Evolutionary conservation across 2,888 invertebrate species (phyloP), one percentile per base, ranked within the genome.

Genomic region (Drepana falcataria): DNA sequence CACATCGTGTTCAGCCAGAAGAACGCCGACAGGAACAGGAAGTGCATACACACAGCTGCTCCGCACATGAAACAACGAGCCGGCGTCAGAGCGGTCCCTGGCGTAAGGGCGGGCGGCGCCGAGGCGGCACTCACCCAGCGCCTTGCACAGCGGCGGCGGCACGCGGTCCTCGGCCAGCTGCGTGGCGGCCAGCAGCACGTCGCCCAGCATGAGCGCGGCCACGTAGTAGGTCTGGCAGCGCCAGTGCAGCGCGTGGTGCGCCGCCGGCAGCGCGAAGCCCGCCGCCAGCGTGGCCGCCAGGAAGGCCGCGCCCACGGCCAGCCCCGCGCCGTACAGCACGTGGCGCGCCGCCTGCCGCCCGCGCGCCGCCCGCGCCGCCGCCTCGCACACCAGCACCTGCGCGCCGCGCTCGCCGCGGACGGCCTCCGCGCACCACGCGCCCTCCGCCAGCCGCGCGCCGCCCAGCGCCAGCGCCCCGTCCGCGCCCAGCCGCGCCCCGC

Each of bases 1-100:
- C 97, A 97, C 97, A 97, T 97, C 60, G 96, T 96, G 87, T 97
- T 97, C 52, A 97, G 93, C 97, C 97, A 97, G 86, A 97, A 97
- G 93, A 97, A 97, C 59, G 97, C 96, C 41, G 97, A 95, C 83
- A 97, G 92, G 85, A 96, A 96, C 87, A 95, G 94, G 92, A 97
- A 97, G 79, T 97, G 96, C 93, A 96, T 96, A 71, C 94, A 91
- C 67, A 95, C 94, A 60, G 96, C 97, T 94, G 93, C 66, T 93
- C 59, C 66, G 61, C 70, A 79, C 79, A 75, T 81, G 77, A 49
- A 74, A 75, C 70, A 72, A 66, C 66, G 61, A 59, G 55, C 56
- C 35, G 53, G 33, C 55, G 52, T 60, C 55, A 68, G 51, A 48
- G 48, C 35, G 33, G 53, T 54, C 57, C 21, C 1, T 21, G 21